Evolutionary conservation across 2,888 invertebrate genomes (phyloP).

Genomic region (Plagodis dolabraria): DNA sequence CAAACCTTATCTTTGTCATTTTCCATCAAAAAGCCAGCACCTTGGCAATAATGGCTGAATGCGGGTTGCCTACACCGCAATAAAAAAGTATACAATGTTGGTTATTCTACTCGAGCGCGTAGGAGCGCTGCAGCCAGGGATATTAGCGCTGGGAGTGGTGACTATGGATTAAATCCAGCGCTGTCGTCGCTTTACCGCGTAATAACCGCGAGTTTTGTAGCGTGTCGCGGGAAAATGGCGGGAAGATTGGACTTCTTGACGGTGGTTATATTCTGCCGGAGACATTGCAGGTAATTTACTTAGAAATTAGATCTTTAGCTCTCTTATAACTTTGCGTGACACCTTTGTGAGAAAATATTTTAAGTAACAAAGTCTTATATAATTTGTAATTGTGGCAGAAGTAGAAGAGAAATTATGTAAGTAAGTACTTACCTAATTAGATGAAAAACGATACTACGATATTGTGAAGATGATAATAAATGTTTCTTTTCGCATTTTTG

Average conservation of each 20-base stretch:
- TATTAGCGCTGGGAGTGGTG: slow-evolving; percentile 49
- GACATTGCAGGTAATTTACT: slow-evolving; percentile 7
- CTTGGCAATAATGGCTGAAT: slow-evolving; percentile 45
- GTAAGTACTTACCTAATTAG: no score
- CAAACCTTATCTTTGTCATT: not conserved
- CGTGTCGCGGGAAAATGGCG: slow-evolving; percentile 20
- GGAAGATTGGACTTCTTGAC: slow-evolving; percentile 17
- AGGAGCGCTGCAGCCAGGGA: slow-evolving; percentile 44
- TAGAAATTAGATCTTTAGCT: slow-evolving; percentile 7
- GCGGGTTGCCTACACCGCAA: slow-evolving; percentile 32
- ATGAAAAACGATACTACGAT: no score
- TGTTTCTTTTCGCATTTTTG: no score
- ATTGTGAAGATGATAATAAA: no score
- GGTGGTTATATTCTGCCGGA: slow-evolving; percentile 9
- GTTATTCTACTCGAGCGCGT: slow-evolving; percentile 36
- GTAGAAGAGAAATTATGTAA: no score
- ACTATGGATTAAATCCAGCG: slow-evolving; percentile 45
- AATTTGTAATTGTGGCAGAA: no score
- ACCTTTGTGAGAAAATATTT: no score
- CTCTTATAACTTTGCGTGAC: not conserved
- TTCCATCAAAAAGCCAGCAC: slow-evolving; percentile 32
- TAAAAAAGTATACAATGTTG: slow-evolving; percentile 32
- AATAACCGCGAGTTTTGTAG: slow-evolving; percentile 27
- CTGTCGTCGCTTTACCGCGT: slow-evolving; percentile 45
- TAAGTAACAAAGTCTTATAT: no score